Percentiles rank a stretch among this genome's conserved stretches.
phyloP scores from a whole-genome alignment of 30 jellyfish, hydroid and myxozoan genomes.

The Catostylus mosaicus region DNA sequence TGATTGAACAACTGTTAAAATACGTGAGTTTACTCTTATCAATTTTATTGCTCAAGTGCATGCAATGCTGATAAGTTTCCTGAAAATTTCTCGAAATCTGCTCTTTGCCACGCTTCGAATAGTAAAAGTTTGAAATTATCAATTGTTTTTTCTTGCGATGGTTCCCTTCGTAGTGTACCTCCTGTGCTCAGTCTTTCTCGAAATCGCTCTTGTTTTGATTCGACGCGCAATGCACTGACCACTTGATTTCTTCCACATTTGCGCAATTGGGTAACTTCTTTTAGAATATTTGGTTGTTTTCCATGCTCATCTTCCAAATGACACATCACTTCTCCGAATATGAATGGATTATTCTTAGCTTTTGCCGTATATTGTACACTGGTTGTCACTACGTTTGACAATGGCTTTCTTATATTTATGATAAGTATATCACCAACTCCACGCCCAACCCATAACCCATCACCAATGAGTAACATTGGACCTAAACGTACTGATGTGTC shows the following conservation, averaged over 20 bases:
- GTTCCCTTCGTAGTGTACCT: slow-evolving; percentile 1
- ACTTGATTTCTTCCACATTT: slow-evolving; percentile 20
- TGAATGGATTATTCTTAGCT: neutral
- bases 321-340: slow-evolving; percentile 69
- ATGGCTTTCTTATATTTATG: slow-evolving; percentile 49
- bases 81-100: slow-evolving; percentile 31
- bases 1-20: too few relatives aligned
- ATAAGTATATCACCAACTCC: slow-evolving; percentile 76
- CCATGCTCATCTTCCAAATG: slow-evolving; percentile 45
- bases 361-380: slow-evolving; percentile 9
- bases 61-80: slow-evolving; percentile 14
- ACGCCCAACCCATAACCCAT: slow-evolving; percentile 88
- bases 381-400: neutral
- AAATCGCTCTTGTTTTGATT: slow-evolving; percentile 11
- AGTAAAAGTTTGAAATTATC: slow-evolving; percentile 36
- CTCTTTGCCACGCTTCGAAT: slow-evolving; percentile 34
- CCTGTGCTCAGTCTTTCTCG: slow-evolving; percentile 21
- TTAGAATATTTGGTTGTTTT: slow-evolving; percentile 24
- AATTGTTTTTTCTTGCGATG: neutral
- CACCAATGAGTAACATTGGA: slow-evolving; percentile 35
- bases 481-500: slow-evolving; percentile 45
- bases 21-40: too few relatives aligned
- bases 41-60: slow-evolving; percentile 18
- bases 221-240: slow-evolving; percentile 52
- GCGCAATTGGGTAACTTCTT: slow-evolving; percentile 32